Evolutionary conservation across 2,888 invertebrate species (phyloP).

Genomic region (Phaonia tiefii): DNA sequence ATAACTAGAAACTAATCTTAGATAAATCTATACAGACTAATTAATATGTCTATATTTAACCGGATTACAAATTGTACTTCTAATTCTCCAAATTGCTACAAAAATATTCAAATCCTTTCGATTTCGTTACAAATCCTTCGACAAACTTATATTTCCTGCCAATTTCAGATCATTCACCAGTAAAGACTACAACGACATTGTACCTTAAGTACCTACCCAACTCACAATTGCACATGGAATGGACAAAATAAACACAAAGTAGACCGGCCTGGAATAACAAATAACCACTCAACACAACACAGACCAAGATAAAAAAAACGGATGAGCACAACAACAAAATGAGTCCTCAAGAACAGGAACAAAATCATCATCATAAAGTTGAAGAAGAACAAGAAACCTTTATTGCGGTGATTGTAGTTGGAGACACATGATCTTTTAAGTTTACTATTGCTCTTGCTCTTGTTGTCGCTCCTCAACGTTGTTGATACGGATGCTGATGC

Average conservation of each 20-base stretch:
- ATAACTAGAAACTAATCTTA: no score
- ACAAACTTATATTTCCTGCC: no score
- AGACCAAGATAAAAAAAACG: constrained; percentile 21
- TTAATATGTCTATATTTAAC: no score
- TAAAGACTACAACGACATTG: no score
- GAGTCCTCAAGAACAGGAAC: neutral
- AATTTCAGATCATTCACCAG: no score
- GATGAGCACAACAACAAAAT: neutral
- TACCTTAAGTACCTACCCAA: no score
- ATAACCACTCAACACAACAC: constrained; percentile 47
- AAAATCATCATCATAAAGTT: constrained; percentile 27
- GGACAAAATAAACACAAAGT: constrained; percentile 25
- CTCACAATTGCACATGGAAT: no score
- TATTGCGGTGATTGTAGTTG: constrained; percentile 38
- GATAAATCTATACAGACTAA: no score
- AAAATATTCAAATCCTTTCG: no score
- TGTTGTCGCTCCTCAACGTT: neutral
- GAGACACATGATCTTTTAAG: constrained; percentile 52
- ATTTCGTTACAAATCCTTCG: no score
- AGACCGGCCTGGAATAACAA: constrained; percentile 29
- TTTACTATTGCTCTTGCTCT: constrained; percentile 20
- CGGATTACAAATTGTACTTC: no score
- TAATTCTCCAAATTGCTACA: no score
- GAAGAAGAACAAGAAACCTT: constrained; percentile 17
- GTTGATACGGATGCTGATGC: neutral